Evolutionary conservation across 2,888 invertebrate species (phyloP), one percentile per base, ranked within the genome.

Genomic region (Minunthozetes semirufus): DNA sequence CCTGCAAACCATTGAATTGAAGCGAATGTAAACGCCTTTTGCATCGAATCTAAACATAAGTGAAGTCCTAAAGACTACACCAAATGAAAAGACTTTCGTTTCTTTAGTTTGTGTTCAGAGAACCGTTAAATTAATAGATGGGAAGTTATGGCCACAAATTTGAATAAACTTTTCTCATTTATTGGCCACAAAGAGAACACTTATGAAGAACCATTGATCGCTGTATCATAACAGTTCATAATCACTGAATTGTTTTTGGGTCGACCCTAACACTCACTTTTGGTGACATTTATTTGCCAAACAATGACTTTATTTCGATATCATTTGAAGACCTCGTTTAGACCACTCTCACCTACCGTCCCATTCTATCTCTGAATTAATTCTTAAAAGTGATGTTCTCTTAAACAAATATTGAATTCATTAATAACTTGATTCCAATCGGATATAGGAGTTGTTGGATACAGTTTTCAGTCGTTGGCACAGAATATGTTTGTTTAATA

Each of bases 171-270:
- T 33, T 13, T 27, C 4, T 11, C 11, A 70, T 70, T 70, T 42
- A 70, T 70, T 70, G 70, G 70, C 48, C 70, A 70, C 27, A 70
- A 48, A 48, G 70, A 27, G 46, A 70, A 70, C 70, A 70, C 25
- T 70, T 19, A 27, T 46, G 42, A 25, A 70, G 42, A 48, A 22
- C 3, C 22, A 48, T 70, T 46, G 70, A 70, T 70, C 48, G 48
- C 19, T 2, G 42, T 66, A 66, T 66, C 66, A 66, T 66, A 42
- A 66, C 66, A 38, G 19, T 19, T n/a, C n/a, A 33, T 63, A 63
- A 63, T 2, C 25, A 25, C 13, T 17, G 63, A 63, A 38, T 29
- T 33, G 19, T 70, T 70, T 70, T 70, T 70, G 70, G 70, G 70
- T 70, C 70, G 70, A 38, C 70, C 13, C 70, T 1, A 38, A 8